These are phyloP conservation scores for Gibbula magus DNA, from an alignment of 2,888 invertebrate species.

Conservation along the genomic window DNA sequence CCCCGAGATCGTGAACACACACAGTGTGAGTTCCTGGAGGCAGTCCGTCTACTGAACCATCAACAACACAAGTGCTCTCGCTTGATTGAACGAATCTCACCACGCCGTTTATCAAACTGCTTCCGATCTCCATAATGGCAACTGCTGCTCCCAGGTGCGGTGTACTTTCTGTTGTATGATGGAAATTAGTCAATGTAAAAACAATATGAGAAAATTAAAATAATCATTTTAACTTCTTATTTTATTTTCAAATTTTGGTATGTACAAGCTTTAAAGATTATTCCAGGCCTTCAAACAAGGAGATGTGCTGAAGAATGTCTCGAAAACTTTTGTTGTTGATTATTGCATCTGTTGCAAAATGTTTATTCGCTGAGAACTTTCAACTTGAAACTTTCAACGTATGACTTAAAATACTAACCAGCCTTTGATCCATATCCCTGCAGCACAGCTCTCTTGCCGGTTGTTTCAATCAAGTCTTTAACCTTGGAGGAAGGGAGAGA, in stretches of 20 bases:
- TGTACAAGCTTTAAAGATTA: too few relatives aligned
- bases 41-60: constrained; percentile 90
- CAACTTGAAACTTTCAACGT: too few relatives aligned
- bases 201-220: background rate
- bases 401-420: constrained; percentile 30
- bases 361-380: too few relatives aligned
- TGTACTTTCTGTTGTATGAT: background rate
- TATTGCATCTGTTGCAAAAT: too few relatives aligned
- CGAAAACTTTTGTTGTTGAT: too few relatives aligned
- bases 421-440: constrained; percentile 82
- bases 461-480: constrained; percentile 78
- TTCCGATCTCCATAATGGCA: constrained; percentile 79
- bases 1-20: constrained; percentile 84
- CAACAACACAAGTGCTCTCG: constrained; percentile 82
- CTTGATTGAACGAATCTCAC: constrained; percentile 84
- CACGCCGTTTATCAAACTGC: constrained; percentile 81
- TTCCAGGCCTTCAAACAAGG: too few relatives aligned
- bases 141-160: constrained; percentile 80
- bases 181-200: background rate
- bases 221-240: background rate
- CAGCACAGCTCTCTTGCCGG: constrained; percentile 85
- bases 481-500: constrained; percentile 80
- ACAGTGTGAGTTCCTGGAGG: constrained; percentile 80
- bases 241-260: too few relatives aligned
- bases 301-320: too few relatives aligned